Evolutionary conservation across 2,797 vertebrate species (phyloP), one percentile per base, ranked within the genome.

Genomic region (Ficedula albicollis): DNA sequence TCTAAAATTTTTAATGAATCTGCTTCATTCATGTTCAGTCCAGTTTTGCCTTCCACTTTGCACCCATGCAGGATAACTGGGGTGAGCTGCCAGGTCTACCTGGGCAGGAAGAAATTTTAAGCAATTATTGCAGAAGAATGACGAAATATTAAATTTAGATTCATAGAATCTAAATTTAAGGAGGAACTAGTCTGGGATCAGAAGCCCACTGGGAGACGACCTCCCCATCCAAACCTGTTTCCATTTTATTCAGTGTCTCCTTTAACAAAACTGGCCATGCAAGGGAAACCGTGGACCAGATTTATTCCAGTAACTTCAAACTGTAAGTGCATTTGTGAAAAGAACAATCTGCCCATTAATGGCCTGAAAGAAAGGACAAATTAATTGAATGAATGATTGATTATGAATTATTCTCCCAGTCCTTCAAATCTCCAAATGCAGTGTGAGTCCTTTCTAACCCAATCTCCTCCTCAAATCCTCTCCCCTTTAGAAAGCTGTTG

Each of bases 401-500:
- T 60, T 74, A 75, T 67, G 69, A 93, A 85, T 87, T 93, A 92
- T 87, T 90, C 38, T 82, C 22, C 41, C 30, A 93, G 87, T 58
- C 73, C 52, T 75, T 54, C 64, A 89, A 88, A 87, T 72, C 51
- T 67, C 54, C 68, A 69, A 77, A 86, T 76, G 68, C 58, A 95
- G 59, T 30, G 29, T 52, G 88, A 97, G 89, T 64, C 64, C 46
- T 90, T 93, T 74, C 81, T 90, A 87, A 74, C 52, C 59, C 41
- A 90, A 79, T 55, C 72, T 95, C 58, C 48, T 89, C 5, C 0
- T 73, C 27, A 5, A 91, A 80, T 77, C 76, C 83, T 88, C 77
- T 89, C 59, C 41, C 48, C 43, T 91, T 96, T 93, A 94, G 93
- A 93, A 96, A 89, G 68, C 85, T 91, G 91, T 97, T 97, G 96